Evolutionary conservation across 2,888 invertebrate genomes (phyloP).

Genomic region (Drosophila vallismaia): DNA sequence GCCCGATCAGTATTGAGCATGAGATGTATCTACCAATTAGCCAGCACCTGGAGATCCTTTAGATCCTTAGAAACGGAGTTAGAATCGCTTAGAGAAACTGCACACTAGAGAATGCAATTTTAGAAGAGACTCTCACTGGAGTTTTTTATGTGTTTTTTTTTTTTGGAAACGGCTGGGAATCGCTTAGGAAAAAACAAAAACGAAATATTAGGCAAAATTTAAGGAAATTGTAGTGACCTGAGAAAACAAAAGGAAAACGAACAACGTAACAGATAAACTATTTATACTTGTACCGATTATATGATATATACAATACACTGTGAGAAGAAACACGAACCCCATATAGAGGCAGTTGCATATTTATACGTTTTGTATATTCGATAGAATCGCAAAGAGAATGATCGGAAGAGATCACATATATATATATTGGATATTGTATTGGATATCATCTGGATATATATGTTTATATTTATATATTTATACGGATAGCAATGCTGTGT

Average conservation of each 20-base stretch:
- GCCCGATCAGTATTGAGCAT: constrained; percentile 39
- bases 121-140: constrained; percentile 30
- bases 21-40: constrained; percentile 37
- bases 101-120: constrained; percentile 35
- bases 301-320: constrained; percentile 11
- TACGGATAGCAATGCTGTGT: constrained; percentile 32
- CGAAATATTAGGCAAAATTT: constrained; percentile 54
- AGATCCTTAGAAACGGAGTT: constrained; percentile 3
- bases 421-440: constrained; percentile 53
- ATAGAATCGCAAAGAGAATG: constrained; percentile 10
- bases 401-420: constrained; percentile 3
- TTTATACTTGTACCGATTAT: constrained; percentile 54
- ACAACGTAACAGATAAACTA: constrained; percentile 29
- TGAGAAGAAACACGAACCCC: neutral
- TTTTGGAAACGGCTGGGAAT: constrained; percentile 60
- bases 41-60: constrained; percentile 26
- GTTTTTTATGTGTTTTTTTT: constrained; percentile 31
- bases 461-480: constrained; percentile 11
- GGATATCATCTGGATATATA: constrained; percentile 35
- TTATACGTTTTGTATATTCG: constrained; percentile 69
- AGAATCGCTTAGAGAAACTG: constrained; percentile 14
- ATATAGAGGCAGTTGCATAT: constrained; percentile 56
- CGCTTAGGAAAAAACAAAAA: constrained; percentile 32
- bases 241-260: constrained; percentile 34
- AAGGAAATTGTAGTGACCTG: constrained; percentile 76